Evolutionary conservation across 2,113 vertebrate species (phyloP).

Genomic region (Mus musculus): GRCm39 chr1:63541501-63542000

Average conservation of each 20-base stretch:
- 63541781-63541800: conserved; percentile 40
- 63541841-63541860: background rate
- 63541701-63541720: conserved; percentile 2
- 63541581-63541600: background rate
- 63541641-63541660: background rate
- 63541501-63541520: background rate
- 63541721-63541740: conserved; percentile 55
- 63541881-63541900: conserved; percentile 57
- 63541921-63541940: conserved; percentile 71
- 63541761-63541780: conserved; percentile 24
- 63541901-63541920: conserved; percentile 68
- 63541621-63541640: background rate
- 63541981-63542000: conserved; percentile 63
- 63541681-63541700: background rate
- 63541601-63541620: background rate
- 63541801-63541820: conserved; percentile 53
- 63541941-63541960: conserved; percentile 68
- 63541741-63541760: conserved; percentile 21
- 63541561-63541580: background rate
- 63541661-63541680: background rate
- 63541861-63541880: conserved; percentile 31
- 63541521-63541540: background rate
- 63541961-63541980: conserved; percentile 67
- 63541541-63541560: background rate
- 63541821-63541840: background rate